Conservation (phyloP, 2,797 vertebrate species). For the Pseudopleuronectes americanus region DNA sequence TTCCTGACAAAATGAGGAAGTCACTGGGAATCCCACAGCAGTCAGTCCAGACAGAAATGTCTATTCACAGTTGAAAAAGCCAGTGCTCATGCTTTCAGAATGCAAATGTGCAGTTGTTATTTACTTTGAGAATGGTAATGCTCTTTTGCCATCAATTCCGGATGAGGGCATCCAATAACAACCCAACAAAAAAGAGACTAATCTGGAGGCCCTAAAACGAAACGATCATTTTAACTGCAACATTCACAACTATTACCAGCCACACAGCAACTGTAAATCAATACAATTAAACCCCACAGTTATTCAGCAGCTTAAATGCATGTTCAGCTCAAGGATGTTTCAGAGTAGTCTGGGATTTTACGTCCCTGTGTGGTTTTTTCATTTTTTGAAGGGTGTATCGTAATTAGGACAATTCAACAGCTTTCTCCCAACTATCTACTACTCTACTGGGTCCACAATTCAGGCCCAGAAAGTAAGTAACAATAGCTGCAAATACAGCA, state of each 20-base stretch:
- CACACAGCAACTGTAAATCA: slow-evolving; percentile 12
- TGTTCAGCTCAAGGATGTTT: slow-evolving; percentile 13
- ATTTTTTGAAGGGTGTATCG: slow-evolving; percentile 5
- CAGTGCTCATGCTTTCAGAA: slow-evolving; percentile 7
- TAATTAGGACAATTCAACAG: background rate
- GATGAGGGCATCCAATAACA: background rate
- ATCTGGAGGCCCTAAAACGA: background rate
- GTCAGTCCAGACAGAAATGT: slow-evolving; percentile 37
- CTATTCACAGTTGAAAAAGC: slow-evolving; percentile 28
- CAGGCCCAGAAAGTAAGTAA: background rate
- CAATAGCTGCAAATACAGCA: background rate
- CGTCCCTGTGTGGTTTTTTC: slow-evolving; percentile 9
- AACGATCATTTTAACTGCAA: background rate
- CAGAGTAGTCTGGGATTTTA: slow-evolving; percentile 5
- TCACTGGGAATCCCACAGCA: slow-evolving; percentile 50
- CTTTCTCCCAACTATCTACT: background rate
- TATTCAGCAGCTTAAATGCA: slow-evolving; percentile 1
- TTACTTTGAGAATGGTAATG: background rate
- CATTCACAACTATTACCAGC: slow-evolving; percentile 7
- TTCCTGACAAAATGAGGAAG: slow-evolving; percentile 60
- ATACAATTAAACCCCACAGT: slow-evolving; percentile 6
- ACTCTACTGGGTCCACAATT: background rate
- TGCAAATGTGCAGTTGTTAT: slow-evolving; percentile 1
- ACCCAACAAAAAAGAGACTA: background rate
- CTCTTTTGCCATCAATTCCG: background rate